phyloP scores from a whole-genome alignment of 2,888 invertebrate species.

The Archaeoteleia sp. region DNA sequence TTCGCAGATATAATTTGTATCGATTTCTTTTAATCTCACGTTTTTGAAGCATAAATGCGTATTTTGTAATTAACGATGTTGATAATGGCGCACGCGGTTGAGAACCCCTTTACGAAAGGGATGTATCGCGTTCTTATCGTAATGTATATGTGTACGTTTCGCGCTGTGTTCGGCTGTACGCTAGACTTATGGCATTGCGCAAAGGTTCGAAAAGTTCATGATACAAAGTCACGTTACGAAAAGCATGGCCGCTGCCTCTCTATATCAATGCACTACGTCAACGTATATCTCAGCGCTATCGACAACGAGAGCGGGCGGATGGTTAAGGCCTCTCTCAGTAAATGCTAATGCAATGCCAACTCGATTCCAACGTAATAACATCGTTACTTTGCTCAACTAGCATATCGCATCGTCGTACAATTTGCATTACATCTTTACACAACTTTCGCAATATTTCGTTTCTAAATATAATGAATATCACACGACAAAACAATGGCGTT shows the following conservation, averaged over 20 bases:
- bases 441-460: no score
- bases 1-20: no score
- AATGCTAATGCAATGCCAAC: conserved; percentile 54
- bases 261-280: conserved; percentile 38
- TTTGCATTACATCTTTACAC: not conserved
- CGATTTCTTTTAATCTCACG: no score
- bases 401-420: conserved; percentile 2
- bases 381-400: conserved; percentile 26
- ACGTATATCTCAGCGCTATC: conserved; percentile 42
- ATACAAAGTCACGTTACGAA: conserved; percentile 73
- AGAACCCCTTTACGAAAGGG: conserved; percentile 34
- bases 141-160: conserved; percentile 16
- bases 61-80: no score
- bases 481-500: no score
- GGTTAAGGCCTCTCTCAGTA: conserved; percentile 28
- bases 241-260: conserved; percentile 49
- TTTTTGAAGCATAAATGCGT: no score
- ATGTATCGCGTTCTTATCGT: conserved; percentile 37
- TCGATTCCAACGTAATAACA: conserved; percentile 35
- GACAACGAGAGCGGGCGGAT: conserved; percentile 52
- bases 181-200: conserved; percentile 64
- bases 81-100: no score
- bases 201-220: conserved; percentile 74
- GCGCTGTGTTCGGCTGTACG: conserved; percentile 28
- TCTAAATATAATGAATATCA: no score